phyloP scores from a whole-genome alignment of 2,888 invertebrate genomes.

The Cabera pusaria region DNA sequence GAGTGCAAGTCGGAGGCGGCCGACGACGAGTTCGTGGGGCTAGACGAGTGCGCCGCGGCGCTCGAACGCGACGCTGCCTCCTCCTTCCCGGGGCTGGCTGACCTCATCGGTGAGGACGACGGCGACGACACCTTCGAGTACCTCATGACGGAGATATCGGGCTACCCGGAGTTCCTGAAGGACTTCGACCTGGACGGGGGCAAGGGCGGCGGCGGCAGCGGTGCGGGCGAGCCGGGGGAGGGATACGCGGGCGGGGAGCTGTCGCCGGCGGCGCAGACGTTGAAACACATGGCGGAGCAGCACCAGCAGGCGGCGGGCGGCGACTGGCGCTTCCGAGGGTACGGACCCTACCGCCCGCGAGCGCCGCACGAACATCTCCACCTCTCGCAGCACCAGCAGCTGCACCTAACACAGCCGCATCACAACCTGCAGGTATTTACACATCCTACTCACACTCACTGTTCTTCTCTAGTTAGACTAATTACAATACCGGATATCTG shows the following conservation, averaged over 20 bases:
- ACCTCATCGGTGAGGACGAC: conserved; percentile 92
- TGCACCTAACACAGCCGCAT: conserved; percentile 92
- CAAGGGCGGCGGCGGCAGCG: conserved; percentile 63
- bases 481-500: no score
- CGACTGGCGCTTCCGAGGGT: conserved; percentile 82
- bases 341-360: conserved; percentile 75
- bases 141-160: conserved; percentile 93
- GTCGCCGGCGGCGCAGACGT: conserved; percentile 96
- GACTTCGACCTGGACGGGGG: conserved; percentile 87
- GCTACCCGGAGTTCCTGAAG: conserved; percentile 92
- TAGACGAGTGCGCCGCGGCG: conserved; percentile 92
- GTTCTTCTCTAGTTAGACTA: no score
- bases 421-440: conserved; percentile 92
- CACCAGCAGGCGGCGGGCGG: conserved; percentile 91
- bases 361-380: conserved; percentile 84
- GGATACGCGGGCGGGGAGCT: conserved; percentile 86
- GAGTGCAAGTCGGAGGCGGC: conserved; percentile 92
- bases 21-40: conserved; percentile 93
- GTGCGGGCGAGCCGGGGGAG: conserved; percentile 75
- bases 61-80: conserved; percentile 92
- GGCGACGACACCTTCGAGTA: conserved; percentile 93
- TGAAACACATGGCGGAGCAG: conserved; percentile 98
- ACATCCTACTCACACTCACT: no score
- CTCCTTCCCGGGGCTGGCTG: conserved; percentile 90
- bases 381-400: conserved; percentile 94